Evolutionary conservation across 2,888 invertebrate genomes (phyloP).

Genomic region (Glaucopsyche alexis): DNA sequence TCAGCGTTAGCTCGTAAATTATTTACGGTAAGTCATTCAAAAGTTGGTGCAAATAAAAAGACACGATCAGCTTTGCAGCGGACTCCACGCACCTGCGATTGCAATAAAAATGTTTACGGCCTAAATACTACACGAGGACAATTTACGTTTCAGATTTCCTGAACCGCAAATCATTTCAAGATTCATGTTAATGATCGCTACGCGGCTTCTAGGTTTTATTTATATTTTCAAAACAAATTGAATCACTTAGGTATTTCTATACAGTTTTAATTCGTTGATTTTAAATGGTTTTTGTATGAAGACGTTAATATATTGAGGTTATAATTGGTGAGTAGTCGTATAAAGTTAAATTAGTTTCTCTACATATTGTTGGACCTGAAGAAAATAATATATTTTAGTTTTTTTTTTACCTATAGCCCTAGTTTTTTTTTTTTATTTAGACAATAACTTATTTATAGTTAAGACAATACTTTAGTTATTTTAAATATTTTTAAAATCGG

Average conservation of each 20-base stretch:
- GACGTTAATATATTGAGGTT: background rate
- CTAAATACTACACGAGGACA: conserved; percentile 53
- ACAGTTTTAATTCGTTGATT: background rate
- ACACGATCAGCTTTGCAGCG: conserved; percentile 56
- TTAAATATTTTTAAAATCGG: too few species aligned
- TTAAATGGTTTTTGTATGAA: background rate
- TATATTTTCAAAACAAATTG: conserved; percentile 7
- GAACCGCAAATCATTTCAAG: conserved; percentile 46
- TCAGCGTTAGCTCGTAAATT: conserved; percentile 28
- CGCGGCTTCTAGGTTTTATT: conserved; percentile 23
- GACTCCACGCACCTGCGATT: conserved; percentile 67
- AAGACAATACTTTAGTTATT: too few species aligned
- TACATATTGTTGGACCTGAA: too few species aligned
- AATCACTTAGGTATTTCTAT: background rate
- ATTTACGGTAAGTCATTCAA: conserved; percentile 34
- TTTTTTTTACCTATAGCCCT: too few species aligned
- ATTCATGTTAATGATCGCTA: conserved; percentile 33
- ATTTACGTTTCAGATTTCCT: conserved; percentile 49
- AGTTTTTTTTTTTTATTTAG: too few species aligned
- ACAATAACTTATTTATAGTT: too few species aligned
- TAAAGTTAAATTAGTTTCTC: too few species aligned
- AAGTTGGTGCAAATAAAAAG: conserved; percentile 50
- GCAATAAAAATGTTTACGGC: conserved; percentile 65
- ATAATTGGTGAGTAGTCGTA: background rate
- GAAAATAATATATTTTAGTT: too few species aligned